Base-by-base conservation (phyloP, 2,888 invertebrate genomes). In the Thelaira solivaga region DNA sequence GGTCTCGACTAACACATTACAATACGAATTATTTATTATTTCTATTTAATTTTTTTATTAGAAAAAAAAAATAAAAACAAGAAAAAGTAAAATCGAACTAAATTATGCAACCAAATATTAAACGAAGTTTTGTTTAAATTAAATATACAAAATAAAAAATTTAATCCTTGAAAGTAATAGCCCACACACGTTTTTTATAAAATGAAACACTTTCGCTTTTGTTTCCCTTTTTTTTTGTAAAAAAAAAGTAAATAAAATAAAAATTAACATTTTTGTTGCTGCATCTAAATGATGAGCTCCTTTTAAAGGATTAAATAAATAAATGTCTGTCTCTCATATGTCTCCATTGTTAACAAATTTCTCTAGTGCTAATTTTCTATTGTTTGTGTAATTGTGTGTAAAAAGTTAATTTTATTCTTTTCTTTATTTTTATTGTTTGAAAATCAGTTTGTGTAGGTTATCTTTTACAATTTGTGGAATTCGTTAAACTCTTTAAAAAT, bases 101-200 rank as follows among this genome's bases (percentile, higher is more conserved):
- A 29, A 43, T 59, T 59, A 64, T 39, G 61, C 62, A 73, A 49
- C 16, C 24, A 18, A 49, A 36, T 8, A n/a, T 7, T 18, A 53
- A 16, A 29, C n/a, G n/a, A 8, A 10, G 11, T n/a, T 31, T 29
- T 24, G 26, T 7, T 24, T 7, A 1, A 6, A 13, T 39, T 0
- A 26, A 51, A n/a, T n/a, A n/a, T n/a, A n/a, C n/a, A n/a, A n/a
- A n/a, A n/a, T n/a, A n/a, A 13, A 34, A 76, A 51, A 69, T 16
- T 16, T 69, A 78, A 78, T 78, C 74, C 78, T 61, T 26, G 5
- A 61, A 31, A 41, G 13, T 18, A 47, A 34, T 31, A 59, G 74
- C 78, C 78, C 78, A 78, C 78, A 78, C 78, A 78, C 78, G 78
- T 78, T 62, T 59, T 45, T 5, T 16, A 45, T 16, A n/a, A 16